Conservation (phyloP, 2,888 invertebrate genomes). For the Drosophila mayaguana region DNA sequence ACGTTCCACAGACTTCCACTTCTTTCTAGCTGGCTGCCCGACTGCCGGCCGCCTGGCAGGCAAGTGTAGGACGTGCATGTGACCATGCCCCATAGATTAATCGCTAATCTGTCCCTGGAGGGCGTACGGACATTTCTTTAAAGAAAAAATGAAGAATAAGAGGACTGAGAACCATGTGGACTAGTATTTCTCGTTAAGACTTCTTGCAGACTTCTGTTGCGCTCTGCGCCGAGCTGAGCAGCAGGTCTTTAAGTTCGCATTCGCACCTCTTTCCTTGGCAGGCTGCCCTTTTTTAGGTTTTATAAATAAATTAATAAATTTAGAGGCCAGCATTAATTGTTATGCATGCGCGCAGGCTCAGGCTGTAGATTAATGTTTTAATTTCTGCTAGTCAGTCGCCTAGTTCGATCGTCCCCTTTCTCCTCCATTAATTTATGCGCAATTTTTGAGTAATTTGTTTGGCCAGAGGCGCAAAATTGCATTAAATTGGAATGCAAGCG, state of each 20-base stretch:
- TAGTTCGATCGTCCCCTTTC: slow-evolving; percentile 24
- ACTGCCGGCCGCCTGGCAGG: slow-evolving; percentile 8
- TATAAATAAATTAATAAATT: slow-evolving; percentile 83
- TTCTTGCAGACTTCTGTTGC: slow-evolving; percentile 27
- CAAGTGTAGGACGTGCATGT: slow-evolving; percentile 59
- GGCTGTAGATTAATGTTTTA: slow-evolving; percentile 72
- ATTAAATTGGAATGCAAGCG: slow-evolving; percentile 64
- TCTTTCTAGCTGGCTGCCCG: slow-evolving; percentile 5
- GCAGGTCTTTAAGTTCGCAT: slow-evolving; percentile 44
- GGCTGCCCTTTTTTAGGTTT: slow-evolving; percentile 57
- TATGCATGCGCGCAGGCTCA: slow-evolving; percentile 48
- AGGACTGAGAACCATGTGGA: slow-evolving; percentile 35
- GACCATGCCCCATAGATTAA: slow-evolving; percentile 82
- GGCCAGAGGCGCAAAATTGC: slow-evolving; percentile 61
- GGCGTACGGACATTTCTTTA: slow-evolving; percentile 80
- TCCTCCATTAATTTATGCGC: slow-evolving; percentile 65
- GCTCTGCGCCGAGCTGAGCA: background rate
- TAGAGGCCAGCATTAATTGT: slow-evolving; percentile 79
- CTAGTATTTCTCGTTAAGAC: slow-evolving; percentile 37
- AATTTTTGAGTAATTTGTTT: slow-evolving; percentile 70
- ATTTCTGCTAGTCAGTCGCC: slow-evolving; percentile 61
- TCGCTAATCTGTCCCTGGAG: slow-evolving; percentile 84
- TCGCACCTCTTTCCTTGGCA: slow-evolving; percentile 61
- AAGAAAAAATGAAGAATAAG: slow-evolving; percentile 29
- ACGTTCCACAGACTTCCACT: slow-evolving; percentile 26